These are phyloP conservation scores for Urocolius indicus DNA, from an alignment of 2,113 vertebrate genomes.

Conservation along the genomic window DNA sequence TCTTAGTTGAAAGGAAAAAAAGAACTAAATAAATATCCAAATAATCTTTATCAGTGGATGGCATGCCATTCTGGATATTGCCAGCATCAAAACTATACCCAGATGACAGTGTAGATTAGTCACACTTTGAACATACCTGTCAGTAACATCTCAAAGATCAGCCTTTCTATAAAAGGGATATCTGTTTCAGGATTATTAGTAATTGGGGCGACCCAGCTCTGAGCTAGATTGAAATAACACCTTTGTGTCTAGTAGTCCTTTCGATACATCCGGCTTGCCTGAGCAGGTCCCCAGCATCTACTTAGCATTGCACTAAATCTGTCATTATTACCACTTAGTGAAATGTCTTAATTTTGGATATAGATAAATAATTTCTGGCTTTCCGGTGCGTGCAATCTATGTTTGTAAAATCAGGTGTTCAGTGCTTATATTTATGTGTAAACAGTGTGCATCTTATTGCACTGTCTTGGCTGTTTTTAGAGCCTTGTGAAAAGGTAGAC, in stretches of 20 bases:
- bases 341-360: background rate
- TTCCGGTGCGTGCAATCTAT: background rate
- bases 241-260: background rate
- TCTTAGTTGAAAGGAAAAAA: background rate
- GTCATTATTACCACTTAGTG: background rate
- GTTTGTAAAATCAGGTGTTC: conserved; percentile 7
- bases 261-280: background rate
- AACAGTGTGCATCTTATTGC: conserved; percentile 14
- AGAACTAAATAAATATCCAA: background rate
- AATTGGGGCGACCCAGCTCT: background rate
- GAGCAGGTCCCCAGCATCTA: background rate
- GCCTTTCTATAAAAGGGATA: background rate
- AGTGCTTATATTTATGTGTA: conserved; percentile 15
- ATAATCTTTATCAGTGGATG: background rate
- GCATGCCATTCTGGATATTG: background rate
- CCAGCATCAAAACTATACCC: background rate
- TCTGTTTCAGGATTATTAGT: background rate
- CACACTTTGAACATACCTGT: background rate
- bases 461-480: background rate
- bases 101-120: background rate
- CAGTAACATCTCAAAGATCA: background rate
- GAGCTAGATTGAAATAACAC: background rate
- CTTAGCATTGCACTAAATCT: background rate
- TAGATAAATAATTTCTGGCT: background rate
- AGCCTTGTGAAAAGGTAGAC: background rate